phyloP scores from a whole-genome alignment of 2,113 vertebrate genomes.

The Nestor notabilis region DNA sequence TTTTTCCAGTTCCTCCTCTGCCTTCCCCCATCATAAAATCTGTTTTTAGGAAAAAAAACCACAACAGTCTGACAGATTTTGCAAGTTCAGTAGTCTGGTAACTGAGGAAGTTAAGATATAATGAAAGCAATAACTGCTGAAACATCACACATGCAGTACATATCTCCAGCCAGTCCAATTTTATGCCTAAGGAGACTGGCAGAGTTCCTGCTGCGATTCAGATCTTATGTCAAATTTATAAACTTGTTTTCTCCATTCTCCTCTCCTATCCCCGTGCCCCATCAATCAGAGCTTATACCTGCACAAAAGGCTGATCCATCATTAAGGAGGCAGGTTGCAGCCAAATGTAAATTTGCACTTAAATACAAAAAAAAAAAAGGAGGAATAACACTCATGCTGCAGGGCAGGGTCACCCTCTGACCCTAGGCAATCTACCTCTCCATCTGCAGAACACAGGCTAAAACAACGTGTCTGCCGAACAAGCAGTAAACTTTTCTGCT shows the following conservation, averaged over 20 bases:
- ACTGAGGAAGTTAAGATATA: slow-evolving; percentile 34
- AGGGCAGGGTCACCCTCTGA: slow-evolving; percentile 67
- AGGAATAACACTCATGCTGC: not conserved
- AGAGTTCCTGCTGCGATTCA: slow-evolving; percentile 49
- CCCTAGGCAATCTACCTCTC: slow-evolving; percentile 58
- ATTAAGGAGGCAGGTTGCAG: slow-evolving; percentile 56
- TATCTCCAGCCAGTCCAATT: slow-evolving; percentile 54
- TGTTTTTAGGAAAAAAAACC: not conserved
- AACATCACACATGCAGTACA: slow-evolving; percentile 17
- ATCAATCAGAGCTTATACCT: slow-evolving; percentile 68
- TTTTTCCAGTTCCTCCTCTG: not conserved
- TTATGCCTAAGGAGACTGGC: slow-evolving; percentile 61
- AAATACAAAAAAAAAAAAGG: not conserved
- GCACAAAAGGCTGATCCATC: slow-evolving; percentile 61
- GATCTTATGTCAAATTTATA: slow-evolving; percentile 74
- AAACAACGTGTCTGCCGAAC: slow-evolving; percentile 28
- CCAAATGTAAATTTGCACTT: slow-evolving; percentile 64
- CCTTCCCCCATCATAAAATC: not conserved
- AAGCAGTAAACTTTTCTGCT: slow-evolving; percentile 58
- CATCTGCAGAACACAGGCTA: not conserved
- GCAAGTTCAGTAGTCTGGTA: slow-evolving; percentile 46
- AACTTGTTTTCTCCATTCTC: slow-evolving; percentile 65
- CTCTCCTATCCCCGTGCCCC: not conserved
- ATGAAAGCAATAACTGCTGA: slow-evolving; percentile 51
- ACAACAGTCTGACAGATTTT: not conserved